Base-by-base conservation (phyloP, 53 echinoderm and acorn worm species). In the Holothuria leucospilota region DNA sequence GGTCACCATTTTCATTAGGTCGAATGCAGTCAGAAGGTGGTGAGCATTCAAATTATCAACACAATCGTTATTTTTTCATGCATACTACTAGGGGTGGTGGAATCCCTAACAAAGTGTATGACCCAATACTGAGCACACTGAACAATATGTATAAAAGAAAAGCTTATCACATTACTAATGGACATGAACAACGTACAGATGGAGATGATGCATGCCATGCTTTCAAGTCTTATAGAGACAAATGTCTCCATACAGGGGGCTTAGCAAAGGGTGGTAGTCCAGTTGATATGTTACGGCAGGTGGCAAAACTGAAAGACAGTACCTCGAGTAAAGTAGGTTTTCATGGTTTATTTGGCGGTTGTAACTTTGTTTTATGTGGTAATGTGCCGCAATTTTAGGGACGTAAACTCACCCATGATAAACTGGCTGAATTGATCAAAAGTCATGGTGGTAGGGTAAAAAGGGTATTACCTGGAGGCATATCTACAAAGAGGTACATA, bases 41-140 rank as follows among this genome's bases (percentile, higher is more conserved):
- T n/a, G 90, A 93, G 51, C 90, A 90, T 39, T 39, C 78, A 0
- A 87, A 93, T 66, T 90, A 93, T 30, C 58, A 62, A 23, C 90
- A 93, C 40, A 90, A 79, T 73, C 46, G 71, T 39, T 78, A 77
- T 42, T 87, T 77, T 26, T 93, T 67, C 67, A 82, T 73, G 51
- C 88, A 93, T 53, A 93, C 90, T 5, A 93, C 93, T 67, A 68
- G 49, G 68, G 73, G 81, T 77, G 90, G 93, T 66, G 87, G 93
- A 21, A 77, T 84, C 6, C 65, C 65, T 3, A 11, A 65, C 20
- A 15, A 90, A 62, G 84, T 74, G 39, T 66, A 84, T 72, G 88
- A 93, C 24, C 83, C 65, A 4, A 65, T 65, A 2, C 65, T 65
- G 5, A 3, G 65, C 28, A 65, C 12, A 2, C 0, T 65, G 65